These are phyloP conservation scores for Adineta ricciae DNA, from an alignment of 2,888 invertebrate species.

Conservation along the genomic window DNA sequence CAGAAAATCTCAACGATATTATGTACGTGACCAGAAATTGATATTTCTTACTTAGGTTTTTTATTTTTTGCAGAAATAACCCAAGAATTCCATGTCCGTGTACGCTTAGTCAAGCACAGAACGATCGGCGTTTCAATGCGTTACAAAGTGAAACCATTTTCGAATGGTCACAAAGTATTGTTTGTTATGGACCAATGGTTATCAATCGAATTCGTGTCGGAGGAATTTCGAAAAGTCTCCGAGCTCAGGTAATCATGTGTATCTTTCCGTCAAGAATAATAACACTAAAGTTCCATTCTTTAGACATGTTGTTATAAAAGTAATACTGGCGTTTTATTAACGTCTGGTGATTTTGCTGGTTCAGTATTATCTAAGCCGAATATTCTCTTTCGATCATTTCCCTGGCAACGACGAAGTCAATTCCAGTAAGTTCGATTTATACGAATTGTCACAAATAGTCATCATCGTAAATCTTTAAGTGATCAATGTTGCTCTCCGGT, in stretches of 20 bases:
- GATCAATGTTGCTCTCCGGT: not conserved
- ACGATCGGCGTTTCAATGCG: not conserved
- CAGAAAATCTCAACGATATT: not conserved
- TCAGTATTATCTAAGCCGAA: not conserved
- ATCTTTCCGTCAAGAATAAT: too few relatives aligned
- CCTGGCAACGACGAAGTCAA: not conserved
- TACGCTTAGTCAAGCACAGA: not conserved
- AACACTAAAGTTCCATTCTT: too few relatives aligned
- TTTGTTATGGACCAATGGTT: not conserved
- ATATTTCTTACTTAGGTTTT: not conserved
- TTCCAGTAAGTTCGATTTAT: not conserved
- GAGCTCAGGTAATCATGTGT: not conserved
- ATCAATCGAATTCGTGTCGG: not conserved
- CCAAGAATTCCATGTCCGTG: conserved; percentile 14
- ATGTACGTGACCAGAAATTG: not conserved
- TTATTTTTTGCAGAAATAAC: not conserved
- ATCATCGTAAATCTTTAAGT: not conserved
- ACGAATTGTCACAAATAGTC: not conserved
- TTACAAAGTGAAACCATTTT: not conserved
- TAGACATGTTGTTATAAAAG: not conserved
- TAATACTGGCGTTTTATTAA: not conserved
- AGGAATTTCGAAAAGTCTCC: not conserved
- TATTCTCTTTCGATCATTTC: not conserved
- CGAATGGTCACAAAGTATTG: not conserved
- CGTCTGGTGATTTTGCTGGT: not conserved